Conservation (phyloP, 2,797 vertebrate genomes). For the Scomberomorus guttatus region DNA sequence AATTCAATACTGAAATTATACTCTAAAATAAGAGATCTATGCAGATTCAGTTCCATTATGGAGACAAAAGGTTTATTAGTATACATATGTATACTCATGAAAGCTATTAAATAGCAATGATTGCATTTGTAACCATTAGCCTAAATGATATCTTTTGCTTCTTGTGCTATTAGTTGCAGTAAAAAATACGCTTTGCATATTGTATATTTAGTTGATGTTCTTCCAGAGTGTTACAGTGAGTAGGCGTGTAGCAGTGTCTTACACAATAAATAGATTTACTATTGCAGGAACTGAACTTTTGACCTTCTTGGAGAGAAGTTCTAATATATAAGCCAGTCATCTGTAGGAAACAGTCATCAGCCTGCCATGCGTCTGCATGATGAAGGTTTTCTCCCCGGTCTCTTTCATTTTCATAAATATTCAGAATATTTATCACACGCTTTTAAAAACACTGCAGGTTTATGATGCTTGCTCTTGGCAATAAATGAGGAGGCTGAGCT, state of each 20-base stretch:
- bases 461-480: slow-evolving; percentile 56
- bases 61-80: slow-evolving; percentile 54
- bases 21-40: slow-evolving; percentile 26
- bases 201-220: slow-evolving; percentile 64
- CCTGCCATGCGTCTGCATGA: slow-evolving; percentile 47
- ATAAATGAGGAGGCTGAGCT: slow-evolving; percentile 51
- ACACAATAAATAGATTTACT: slow-evolving; percentile 38
- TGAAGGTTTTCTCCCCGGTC: slow-evolving; percentile 54
- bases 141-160: slow-evolving; percentile 69
- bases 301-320: slow-evolving; percentile 53
- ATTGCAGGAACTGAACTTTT: slow-evolving; percentile 64
- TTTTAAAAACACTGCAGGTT: slow-evolving; percentile 69
- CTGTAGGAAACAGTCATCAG: slow-evolving; percentile 62
- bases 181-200: slow-evolving; percentile 59
- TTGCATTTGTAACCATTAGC: slow-evolving; percentile 68
- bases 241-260: slow-evolving; percentile 31
- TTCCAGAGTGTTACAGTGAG: slow-evolving; percentile 42
- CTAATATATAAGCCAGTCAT: slow-evolving; percentile 57
- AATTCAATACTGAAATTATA: background rate
- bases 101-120: slow-evolving; percentile 71
- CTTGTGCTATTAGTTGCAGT: slow-evolving; percentile 62
- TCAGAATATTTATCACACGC: slow-evolving; percentile 62
- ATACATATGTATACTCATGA: slow-evolving; percentile 55
- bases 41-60: slow-evolving; percentile 43
- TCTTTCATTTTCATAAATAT: slow-evolving; percentile 75